Base-by-base conservation (phyloP, 2,888 invertebrate species). In the Drosophila neonasuta region DNA sequence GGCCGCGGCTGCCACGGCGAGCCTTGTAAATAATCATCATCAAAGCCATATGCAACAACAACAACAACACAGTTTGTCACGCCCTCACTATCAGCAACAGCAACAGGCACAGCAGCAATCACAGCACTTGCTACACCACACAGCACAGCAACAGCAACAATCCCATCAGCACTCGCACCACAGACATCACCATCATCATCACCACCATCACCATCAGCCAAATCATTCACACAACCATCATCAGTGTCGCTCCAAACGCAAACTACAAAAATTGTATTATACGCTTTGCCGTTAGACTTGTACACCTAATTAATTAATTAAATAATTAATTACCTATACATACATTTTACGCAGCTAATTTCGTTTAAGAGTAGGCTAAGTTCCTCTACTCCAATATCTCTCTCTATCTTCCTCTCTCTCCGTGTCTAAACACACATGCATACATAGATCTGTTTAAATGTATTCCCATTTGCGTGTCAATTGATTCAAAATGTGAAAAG, bases 261-360 rank as follows among this genome's bases (percentile, higher is more conserved):
- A 89, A 87, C 88, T 89, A 81, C 90, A 90, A 81, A 90, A 90
- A 87, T 87, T 90, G 86, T 90, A 90, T 86, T 90, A 90, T 85
- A 90, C 90, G 77, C 87, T 91, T 74, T 90, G 90, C 83, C 90
- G 90, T 86, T 90, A 89, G 87, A 84, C 79, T 74, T 70, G 77
- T 82, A 82, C 63, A 71, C 68, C 71, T 69, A 64, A 74, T 36
- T 68, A 63, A 34, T 34, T 32, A 32, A 32, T 10, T 36, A 36
- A 36, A n/a, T 36, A 36, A 36, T 24, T 42, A 50, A 44, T 50
- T 34, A 50, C 29, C 45, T 80, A 74, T 63, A 77, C 36, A 71
- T 66, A 73, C 57, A 67, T 72, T 67, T 60, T 77, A 74, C 72
- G 63, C 49, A 63, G 50, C 50, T 60, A 58, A 63, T 62, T 63